Evolutionary conservation across 2,888 invertebrate genomes (phyloP).

Genomic region (Eristalis intricaria): DNA sequence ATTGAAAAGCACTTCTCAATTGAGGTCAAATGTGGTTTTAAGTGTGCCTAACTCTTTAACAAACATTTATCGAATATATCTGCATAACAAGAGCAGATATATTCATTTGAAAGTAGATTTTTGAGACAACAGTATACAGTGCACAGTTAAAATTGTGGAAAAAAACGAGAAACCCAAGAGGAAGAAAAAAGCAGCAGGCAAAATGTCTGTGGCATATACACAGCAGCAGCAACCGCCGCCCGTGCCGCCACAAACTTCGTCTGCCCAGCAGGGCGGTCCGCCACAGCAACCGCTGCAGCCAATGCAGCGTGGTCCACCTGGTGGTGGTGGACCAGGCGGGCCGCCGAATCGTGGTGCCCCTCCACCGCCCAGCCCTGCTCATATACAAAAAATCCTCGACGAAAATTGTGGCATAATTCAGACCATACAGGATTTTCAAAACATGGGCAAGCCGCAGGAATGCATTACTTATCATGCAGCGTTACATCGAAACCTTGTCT

Average conservation of each 20-base stretch:
- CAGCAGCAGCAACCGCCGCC: conserved; percentile 81
- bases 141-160: conserved; percentile 80
- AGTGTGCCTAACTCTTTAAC: conserved; percentile 16
- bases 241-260: conserved; percentile 72
- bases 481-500: conserved; percentile 96
- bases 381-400: conserved; percentile 97
- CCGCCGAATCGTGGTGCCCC: conserved; percentile 83
- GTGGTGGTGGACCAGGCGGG: conserved; percentile 75
- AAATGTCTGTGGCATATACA: conserved; percentile 82
- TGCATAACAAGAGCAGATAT: conserved; percentile 70
- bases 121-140: conserved; percentile 65
- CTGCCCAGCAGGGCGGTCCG: conserved; percentile 74
- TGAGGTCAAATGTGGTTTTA: conserved; percentile 43
- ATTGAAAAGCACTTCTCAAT: conserved; percentile 26
- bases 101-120: conserved; percentile 47
- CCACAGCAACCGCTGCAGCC: conserved; percentile 74
- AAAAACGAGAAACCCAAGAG: conserved; percentile 81
- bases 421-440: conserved; percentile 98
- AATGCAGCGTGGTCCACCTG: conserved; percentile 76
- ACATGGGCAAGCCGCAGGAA: conserved; percentile 96
- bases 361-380: conserved; percentile 90
- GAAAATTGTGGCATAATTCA: conserved; percentile 98
- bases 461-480: conserved; percentile 97
- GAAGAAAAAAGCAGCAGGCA: conserved; percentile 81
- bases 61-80: conserved; percentile 68